These are phyloP conservation scores for Halictus ligatus DNA, from an alignment of 2,888 invertebrate genomes.

Conservation along the genomic window DNA sequence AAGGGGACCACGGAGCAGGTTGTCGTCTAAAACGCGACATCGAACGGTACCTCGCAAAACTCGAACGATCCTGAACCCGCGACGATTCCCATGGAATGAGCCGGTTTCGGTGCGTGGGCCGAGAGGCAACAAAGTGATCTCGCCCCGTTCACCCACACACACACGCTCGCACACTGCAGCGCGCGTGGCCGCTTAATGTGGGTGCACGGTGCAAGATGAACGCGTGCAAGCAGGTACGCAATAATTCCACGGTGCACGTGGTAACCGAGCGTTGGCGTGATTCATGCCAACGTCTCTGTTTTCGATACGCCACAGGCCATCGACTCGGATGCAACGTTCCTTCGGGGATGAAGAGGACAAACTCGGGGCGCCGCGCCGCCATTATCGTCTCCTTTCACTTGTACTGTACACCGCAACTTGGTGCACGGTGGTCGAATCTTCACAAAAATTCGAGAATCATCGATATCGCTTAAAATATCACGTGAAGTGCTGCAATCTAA, in stretches of 20 bases:
- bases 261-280: conserved; percentile 54
- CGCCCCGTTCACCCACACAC: conserved; percentile 42
- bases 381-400: not conserved
- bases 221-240: conserved; percentile 61
- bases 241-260: conserved; percentile 62
- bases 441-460: not conserved
- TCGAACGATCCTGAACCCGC: conserved; percentile 32
- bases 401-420: not conserved
- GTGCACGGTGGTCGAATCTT: not conserved
- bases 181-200: conserved; percentile 41
- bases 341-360: conserved; percentile 6
- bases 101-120: conserved; percentile 50
- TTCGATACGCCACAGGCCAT: conserved; percentile 42
- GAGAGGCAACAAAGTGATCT: conserved; percentile 57
- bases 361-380: not conserved
- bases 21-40: not conserved
- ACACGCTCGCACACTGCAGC: conserved; percentile 26
- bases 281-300: conserved; percentile 50
- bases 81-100: conserved; percentile 46
- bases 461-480: not conserved
- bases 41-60: conserved; percentile 30
- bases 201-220: conserved; percentile 58
- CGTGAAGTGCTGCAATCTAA: too few species aligned
- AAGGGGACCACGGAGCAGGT: not conserved
- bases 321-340: not conserved